Percentiles rank a stretch among this genome's conserved stretches.
These are phyloP conservation scores for Diorhabda sublineata DNA, from an alignment of 1,140 invertebrate species.

Conservation along the genomic window DNA sequence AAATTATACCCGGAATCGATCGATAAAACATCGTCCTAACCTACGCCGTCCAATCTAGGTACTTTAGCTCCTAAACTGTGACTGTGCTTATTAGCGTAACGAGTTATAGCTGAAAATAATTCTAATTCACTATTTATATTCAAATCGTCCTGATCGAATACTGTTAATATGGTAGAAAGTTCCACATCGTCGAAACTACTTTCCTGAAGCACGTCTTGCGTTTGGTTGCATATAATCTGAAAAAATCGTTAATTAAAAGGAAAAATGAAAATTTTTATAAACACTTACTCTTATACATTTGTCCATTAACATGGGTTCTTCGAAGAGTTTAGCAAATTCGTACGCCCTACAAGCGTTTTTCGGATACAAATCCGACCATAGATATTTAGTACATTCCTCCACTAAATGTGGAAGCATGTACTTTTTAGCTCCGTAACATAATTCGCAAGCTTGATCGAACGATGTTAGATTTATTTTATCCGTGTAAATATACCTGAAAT, in stretches of 20 bases:
- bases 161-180: slow-evolving; percentile 64
- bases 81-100: slow-evolving; percentile 57
- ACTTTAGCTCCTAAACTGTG: slow-evolving; percentile 45
- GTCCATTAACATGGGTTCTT: slow-evolving; percentile 72
- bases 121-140: slow-evolving; percentile 71
- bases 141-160: slow-evolving; percentile 68
- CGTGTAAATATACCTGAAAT: slow-evolving; percentile 73
- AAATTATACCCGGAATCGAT: background rate
- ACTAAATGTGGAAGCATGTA: slow-evolving; percentile 80
- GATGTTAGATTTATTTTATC: slow-evolving; percentile 72
- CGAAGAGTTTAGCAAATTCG: slow-evolving; percentile 80
- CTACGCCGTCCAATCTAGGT: slow-evolving; percentile 45
- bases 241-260: slow-evolving; percentile 31
- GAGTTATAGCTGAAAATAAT: slow-evolving; percentile 66
- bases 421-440: slow-evolving; percentile 84
- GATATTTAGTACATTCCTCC: slow-evolving; percentile 72
- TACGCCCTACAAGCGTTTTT: slow-evolving; percentile 78
- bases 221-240: slow-evolving; percentile 69
- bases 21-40: slow-evolving; percentile 32
- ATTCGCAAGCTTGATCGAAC: slow-evolving; percentile 78
- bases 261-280: too few relatives aligned
- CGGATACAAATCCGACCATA: slow-evolving; percentile 73
- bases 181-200: slow-evolving; percentile 72
- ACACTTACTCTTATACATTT: slow-evolving; percentile 66
- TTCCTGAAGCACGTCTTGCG: slow-evolving; percentile 68